These are phyloP conservation scores for Tapera naevia DNA, from an alignment of 2,797 vertebrate species.

Conservation along the genomic window DNA sequence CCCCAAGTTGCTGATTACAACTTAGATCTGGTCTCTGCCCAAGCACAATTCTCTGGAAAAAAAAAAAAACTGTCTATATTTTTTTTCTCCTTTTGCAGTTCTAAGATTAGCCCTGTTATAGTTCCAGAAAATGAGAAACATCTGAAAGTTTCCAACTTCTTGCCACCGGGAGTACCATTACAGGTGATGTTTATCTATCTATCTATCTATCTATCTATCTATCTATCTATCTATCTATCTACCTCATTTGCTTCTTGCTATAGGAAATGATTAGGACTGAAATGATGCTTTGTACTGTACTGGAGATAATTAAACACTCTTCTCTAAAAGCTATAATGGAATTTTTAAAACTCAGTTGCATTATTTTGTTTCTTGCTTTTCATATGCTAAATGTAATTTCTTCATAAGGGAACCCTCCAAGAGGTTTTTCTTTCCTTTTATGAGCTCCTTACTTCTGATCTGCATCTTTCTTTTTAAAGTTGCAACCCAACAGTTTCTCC, in stretches of 20 bases:
- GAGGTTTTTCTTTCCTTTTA: not conserved
- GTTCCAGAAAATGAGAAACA: slow-evolving; percentile 9
- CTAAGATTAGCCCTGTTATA: not conserved
- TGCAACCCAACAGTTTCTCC: not conserved
- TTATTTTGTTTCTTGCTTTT: not conserved
- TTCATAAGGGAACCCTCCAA: not conserved
- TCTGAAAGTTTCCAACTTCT: not conserved
- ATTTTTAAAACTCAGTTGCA: not conserved
- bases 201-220: too few species aligned
- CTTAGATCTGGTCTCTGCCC: not conserved
- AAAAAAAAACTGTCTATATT: not conserved
- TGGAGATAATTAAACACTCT: not conserved
- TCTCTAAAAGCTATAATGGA: not conserved
- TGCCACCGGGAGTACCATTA: not conserved
- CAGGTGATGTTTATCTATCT: not conserved
- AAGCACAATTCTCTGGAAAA: not conserved
- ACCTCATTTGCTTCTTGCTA: not conserved
- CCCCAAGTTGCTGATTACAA: not conserved
- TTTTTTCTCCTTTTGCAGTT: not conserved
- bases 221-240: too few species aligned
- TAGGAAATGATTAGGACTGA: not conserved
- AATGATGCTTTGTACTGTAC: not conserved
- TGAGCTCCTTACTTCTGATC: not conserved
- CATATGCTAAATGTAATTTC: not conserved
- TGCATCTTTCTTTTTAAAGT: not conserved